These are phyloP conservation scores for Capromys pilorides DNA, from an alignment of 2,797 vertebrate species.

Conservation along the genomic window DNA sequence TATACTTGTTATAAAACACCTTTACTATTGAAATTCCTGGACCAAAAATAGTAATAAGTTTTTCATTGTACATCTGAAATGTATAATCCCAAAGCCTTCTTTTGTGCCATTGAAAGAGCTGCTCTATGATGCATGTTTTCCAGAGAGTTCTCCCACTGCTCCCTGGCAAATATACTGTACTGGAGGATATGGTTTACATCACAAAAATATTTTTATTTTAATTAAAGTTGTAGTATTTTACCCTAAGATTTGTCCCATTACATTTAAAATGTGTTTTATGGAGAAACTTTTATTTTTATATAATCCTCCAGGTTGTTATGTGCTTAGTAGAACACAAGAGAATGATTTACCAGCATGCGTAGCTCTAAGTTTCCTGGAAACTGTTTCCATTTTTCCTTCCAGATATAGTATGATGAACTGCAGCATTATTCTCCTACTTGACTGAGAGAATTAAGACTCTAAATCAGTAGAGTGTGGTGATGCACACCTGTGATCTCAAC, in stretches of 20 bases:
- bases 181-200: slow-evolving; percentile 9
- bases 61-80: slow-evolving; percentile 56
- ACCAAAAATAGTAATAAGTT: slow-evolving; percentile 59
- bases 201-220: slow-evolving; percentile 58
- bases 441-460: not conserved
- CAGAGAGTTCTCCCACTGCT: slow-evolving; percentile 48
- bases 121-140: slow-evolving; percentile 51
- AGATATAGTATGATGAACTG: not conserved
- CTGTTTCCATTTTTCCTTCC: not conserved
- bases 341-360: not conserved
- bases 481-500: not conserved
- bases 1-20: slow-evolving; percentile 55
- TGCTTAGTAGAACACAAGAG: slow-evolving; percentile 11
- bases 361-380: not conserved
- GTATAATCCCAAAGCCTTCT: not conserved
- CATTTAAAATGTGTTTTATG: slow-evolving; percentile 38
- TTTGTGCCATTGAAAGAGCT: slow-evolving; percentile 41
- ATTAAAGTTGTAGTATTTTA: slow-evolving; percentile 42
- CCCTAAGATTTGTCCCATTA: slow-evolving; percentile 14
- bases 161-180: slow-evolving; percentile 45
- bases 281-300: slow-evolving; percentile 41
- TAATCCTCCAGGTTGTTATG: slow-evolving; percentile 32
- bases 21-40: slow-evolving; percentile 63
- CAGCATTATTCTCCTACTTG: slow-evolving; percentile 1
- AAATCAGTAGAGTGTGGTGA: not conserved